Evolutionary conservation across 1,140 invertebrate genomes (phyloP), one percentile per base, ranked within the genome.

Genomic region (Anoplophora glabripennis): DNA sequence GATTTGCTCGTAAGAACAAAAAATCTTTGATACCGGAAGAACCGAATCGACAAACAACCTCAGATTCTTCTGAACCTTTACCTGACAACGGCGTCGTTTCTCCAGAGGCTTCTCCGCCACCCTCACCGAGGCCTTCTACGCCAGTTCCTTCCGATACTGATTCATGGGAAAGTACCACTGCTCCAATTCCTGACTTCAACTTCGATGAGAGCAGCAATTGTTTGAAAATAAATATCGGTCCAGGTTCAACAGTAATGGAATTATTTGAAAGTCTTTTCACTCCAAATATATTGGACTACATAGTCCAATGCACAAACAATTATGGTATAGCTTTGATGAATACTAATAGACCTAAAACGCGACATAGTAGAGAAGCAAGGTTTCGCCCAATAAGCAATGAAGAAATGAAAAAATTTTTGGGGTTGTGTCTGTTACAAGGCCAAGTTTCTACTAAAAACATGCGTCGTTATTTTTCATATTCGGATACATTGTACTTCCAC

Each of bases 391-490:
- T 52, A 12, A 18, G 3, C 14, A 38, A 15, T 4, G 35, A 52
- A 12, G 36, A 52, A 38, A 52, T 28, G 48, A 52, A 52, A 15
- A 34, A 7, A 38, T 17, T 28, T 36, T 52, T 52, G 33, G 48
- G 36, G 7, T 52, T 52, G 14, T 38, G 17, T 0, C 17, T 37
- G 35, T 17, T 36, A 12, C 36, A 51, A 51, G 35, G 12, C 10
- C 35, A 48, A 33, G 10, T 48, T 5, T 28, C 21, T 28, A 28
- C 21, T 5, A 1, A 15, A 49, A 51, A 51, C 35, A 38, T 51
- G 12, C 33, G 36, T 9, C 12, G 0, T 36, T 51, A 37, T 15
- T 51, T 51, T 51, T 51, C 36, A 1, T 48, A 48, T 35, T 48
- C 8, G 4, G 33, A 48, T 48, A 3, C 1, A 28, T 35, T 33